Percentiles rank a stretch among this genome's conserved stretches.
These are phyloP conservation scores for Plecotus auritus DNA, from an alignment of 2,113 vertebrate species.

Conservation along the genomic window DNA sequence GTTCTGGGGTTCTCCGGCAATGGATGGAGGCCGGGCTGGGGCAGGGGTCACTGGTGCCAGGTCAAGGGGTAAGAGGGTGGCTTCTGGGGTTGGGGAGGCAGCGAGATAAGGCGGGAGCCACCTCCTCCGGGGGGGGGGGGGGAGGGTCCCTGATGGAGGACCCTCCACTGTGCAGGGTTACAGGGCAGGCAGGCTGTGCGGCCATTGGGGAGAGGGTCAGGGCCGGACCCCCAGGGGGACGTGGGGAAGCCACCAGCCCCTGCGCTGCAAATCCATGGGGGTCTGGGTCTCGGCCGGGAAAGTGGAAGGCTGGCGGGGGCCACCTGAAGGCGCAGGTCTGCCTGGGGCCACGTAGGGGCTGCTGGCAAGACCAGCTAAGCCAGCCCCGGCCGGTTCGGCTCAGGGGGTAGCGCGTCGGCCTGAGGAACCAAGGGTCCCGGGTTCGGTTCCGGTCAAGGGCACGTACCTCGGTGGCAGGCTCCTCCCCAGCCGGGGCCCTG, in stretches of 20 bases:
- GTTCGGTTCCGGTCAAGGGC: no score
- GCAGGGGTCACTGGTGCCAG: background rate
- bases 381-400: no score
- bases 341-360: background rate
- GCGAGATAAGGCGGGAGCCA: no score
- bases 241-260: background rate
- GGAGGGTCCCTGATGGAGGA: background rate
- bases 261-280: background rate
- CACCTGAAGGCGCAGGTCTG: background rate
- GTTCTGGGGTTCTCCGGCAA: background rate
- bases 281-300: background rate
- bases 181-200: background rate
- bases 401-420: no score
- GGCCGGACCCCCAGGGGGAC: no score
- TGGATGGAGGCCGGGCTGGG: background rate
- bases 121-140: background rate
- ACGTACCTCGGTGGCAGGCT: no score
- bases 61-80: no score
- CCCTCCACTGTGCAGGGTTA: background rate
- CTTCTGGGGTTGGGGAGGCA: background rate
- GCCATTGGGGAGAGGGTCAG: background rate
- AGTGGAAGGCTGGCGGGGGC: accelerated
- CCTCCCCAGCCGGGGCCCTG: no score
- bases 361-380: background rate
- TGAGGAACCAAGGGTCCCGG: no score